Conservation (phyloP, 92 coral and sea anemone genomes). For the Porites rus region DNA sequence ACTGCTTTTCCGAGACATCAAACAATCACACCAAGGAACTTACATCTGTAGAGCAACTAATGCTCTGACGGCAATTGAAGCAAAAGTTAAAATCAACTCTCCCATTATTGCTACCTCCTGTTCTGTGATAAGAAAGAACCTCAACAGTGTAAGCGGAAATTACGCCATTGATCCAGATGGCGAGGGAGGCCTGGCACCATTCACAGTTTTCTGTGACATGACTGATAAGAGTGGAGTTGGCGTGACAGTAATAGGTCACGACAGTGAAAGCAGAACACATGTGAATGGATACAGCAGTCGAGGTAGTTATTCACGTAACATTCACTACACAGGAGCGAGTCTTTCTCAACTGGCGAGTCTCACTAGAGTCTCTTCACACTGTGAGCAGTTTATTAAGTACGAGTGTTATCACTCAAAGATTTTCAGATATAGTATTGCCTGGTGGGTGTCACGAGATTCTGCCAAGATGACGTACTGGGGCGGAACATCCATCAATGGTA, state of each 20-base stretch:
- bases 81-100: constrained; percentile 11
- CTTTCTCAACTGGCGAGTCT: constrained; percentile 55
- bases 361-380: constrained; percentile 36
- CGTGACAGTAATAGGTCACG: not conserved
- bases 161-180: constrained; percentile 25
- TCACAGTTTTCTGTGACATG: constrained; percentile 58
- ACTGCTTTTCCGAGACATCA: constrained; percentile 14
- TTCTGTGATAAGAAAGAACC: not conserved
- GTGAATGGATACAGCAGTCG: no score
- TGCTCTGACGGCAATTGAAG: constrained; percentile 40
- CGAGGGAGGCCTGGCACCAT: constrained; percentile 22
- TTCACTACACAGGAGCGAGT: constrained; percentile 38
- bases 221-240: not conserved
- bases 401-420: constrained; percentile 23
- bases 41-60: constrained; percentile 61
- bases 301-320: constrained; percentile 30
- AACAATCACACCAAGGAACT: constrained; percentile 19
- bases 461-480: not conserved
- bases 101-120: constrained; percentile 23
- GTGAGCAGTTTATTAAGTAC: constrained; percentile 63
- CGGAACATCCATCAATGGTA: not conserved
- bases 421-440: no score
- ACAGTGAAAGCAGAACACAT: no score
- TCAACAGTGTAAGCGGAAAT: constrained; percentile 8
- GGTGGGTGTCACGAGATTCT: constrained; percentile 18